Conservation (phyloP, 2,797 vertebrate genomes). For the Alauda arvensis region DNA sequence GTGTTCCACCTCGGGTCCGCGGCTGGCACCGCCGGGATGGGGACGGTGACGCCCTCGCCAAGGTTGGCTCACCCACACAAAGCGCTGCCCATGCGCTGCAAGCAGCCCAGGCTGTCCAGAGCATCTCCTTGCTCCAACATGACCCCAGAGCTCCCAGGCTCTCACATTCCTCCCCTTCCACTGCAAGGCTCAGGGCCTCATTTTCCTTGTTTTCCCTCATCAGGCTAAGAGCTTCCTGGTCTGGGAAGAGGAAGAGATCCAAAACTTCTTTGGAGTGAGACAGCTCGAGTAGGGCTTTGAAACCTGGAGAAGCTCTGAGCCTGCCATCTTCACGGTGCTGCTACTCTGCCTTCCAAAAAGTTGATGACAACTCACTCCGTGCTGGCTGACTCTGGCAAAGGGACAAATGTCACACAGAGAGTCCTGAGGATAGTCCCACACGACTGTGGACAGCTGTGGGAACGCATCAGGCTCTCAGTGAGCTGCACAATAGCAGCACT, state of each 20-base stretch:
- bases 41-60: accelerated
- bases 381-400: neutral
- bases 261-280: neutral
- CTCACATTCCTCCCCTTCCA: neutral
- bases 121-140: neutral
- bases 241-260: neutral
- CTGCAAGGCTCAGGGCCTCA: neutral
- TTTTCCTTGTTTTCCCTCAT: neutral
- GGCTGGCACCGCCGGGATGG: accelerated
- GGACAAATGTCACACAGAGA: neutral
- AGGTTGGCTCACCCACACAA: neutral
- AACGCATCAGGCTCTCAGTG: accelerated
- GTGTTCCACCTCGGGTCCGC: accelerated
- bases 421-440: neutral
- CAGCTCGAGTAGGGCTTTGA: accelerated
- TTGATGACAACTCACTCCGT: neutral
- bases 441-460: accelerated
- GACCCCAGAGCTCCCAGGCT: neutral
- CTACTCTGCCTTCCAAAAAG: neutral
- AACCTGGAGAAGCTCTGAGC: neutral
- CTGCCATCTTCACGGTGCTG: accelerated
- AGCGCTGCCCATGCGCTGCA: accelerated
- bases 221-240: neutral
- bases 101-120: neutral
- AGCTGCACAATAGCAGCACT: neutral